A percentile compares a stretch with the other conserved stretches of the same genome.
Evolutionary conservation across 2,797 vertebrate genomes (phyloP).

Genomic region (Sciaenops ocellatus): DNA sequence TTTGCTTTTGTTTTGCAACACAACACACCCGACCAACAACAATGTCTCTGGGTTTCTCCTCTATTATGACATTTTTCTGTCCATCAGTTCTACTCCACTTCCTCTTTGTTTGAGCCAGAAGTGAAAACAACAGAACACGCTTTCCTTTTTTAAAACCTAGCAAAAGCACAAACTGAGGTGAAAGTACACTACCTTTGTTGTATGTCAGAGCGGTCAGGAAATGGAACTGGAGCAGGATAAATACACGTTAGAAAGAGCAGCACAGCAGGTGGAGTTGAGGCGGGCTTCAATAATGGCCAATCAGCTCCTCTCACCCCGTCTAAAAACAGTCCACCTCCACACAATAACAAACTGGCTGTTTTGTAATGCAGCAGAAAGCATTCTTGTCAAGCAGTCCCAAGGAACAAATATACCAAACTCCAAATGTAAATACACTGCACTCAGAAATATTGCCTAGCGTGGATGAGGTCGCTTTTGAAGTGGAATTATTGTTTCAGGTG

Average conservation of each 20-base stretch:
- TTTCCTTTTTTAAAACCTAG: neutral
- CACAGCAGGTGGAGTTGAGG: neutral
- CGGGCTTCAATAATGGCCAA: conserved; percentile 7
- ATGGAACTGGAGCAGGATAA: neutral
- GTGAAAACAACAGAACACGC: neutral
- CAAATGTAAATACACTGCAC: neutral
- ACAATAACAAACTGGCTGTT: conserved; percentile 18
- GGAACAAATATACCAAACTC: neutral
- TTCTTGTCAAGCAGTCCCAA: neutral
- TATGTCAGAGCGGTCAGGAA: neutral
- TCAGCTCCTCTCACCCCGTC: neutral
- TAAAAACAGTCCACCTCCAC: conserved; percentile 14
- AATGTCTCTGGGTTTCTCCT: neutral
- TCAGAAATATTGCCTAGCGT: conserved; percentile 12
- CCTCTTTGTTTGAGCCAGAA: neutral
- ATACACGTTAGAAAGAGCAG: neutral
- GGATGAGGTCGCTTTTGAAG: conserved; percentile 35
- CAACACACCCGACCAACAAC: neutral
- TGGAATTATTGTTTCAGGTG: conserved; percentile 11
- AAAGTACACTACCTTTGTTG: neutral
- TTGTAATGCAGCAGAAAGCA: conserved; percentile 11
- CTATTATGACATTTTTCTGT: neutral
- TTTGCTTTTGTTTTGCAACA: neutral
- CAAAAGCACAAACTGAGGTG: neutral
- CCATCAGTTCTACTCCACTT: neutral